Base-by-base conservation (phyloP, 92 coral and sea anemone species). In the Diadumene lineata region DNA sequence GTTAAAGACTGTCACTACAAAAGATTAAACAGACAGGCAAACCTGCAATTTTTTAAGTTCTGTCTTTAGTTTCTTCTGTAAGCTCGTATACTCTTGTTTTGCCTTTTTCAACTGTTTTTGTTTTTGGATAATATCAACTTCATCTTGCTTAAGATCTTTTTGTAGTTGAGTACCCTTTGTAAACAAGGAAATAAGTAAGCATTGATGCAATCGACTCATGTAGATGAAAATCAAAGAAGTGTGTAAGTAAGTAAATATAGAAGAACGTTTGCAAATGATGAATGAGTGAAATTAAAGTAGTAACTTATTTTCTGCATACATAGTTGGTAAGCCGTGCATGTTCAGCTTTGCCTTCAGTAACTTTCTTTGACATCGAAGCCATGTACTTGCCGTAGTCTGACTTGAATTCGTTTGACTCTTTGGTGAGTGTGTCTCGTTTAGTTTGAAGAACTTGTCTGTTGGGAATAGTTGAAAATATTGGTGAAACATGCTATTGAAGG, bases 341-440 rank as follows among this genome's bases (percentile, higher is more conserved):
- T 51, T 94, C 94, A 0, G 77, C 74, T 75, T 94, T 94, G 43
- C 97, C 98, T 68, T 83, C 89, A 30, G 88, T 74, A 27, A 94
- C 89, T 51, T 81, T 70, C 68, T 91, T 92, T 6, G 98, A 94
- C 92, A 91, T 85, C 62, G 93, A 86, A 0, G 89, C 97, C 98
- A 94, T 94, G 68, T 91, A 88, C 34, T 85, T 85, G 55, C 98
- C 92, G 31, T 94, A 94, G 0, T 94, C 98, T 50, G 87, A 64
- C 66, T 94, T 94, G 31, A 91, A 92, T 74, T 94, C 97, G 65
- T 86, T 91, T 0, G 92, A 79, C 29, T 94, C 98, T 69, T 91
- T 94, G 7, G 98, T 80, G 2, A 91, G 88, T 34, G 34, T 65
- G 72, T 94, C 98, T 72, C 97, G 64, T 71, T 91, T 94, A 6